phyloP scores from a whole-genome alignment of 1,140 invertebrate species.

The Trypoxylus dichotomus region DNA sequence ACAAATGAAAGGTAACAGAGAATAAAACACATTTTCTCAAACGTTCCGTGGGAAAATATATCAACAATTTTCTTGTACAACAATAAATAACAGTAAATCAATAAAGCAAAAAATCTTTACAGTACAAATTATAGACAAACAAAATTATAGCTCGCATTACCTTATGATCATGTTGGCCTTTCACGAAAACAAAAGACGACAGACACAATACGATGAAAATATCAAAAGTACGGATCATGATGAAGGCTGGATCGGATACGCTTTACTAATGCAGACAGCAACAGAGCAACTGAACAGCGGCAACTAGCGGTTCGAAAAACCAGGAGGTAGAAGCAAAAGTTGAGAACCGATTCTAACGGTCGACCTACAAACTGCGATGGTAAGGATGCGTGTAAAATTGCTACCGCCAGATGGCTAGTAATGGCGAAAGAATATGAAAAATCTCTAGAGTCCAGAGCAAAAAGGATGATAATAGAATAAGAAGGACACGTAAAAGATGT shows the following conservation, averaged over 20 bases:
- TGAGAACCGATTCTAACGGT: not conserved
- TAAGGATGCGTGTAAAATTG: not conserved
- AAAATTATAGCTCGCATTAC: not conserved
- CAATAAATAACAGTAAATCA: no score
- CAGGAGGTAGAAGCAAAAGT: not conserved
- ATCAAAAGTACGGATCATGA: not conserved
- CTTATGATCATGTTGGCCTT: not conserved
- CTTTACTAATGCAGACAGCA: not conserved
- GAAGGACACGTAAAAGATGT: no score
- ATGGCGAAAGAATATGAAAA: not conserved
- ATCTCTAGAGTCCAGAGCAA: no score
- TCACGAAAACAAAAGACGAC: slow-evolving; percentile 1
- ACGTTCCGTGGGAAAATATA: not conserved
- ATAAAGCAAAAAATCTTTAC: not conserved
- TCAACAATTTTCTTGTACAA: not conserved
- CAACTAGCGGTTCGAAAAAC: not conserved
- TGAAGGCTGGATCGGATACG: not conserved
- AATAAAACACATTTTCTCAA: not conserved
- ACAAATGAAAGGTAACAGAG: not conserved
- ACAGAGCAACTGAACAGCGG: not conserved
- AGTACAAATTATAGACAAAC: no score
- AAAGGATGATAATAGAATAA: no score
- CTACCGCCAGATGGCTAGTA: not conserved
- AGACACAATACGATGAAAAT: not conserved
- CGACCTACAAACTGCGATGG: not conserved